phyloP scores from a whole-genome alignment of 2,888 invertebrate genomes.

The Tenthredo notha region DNA sequence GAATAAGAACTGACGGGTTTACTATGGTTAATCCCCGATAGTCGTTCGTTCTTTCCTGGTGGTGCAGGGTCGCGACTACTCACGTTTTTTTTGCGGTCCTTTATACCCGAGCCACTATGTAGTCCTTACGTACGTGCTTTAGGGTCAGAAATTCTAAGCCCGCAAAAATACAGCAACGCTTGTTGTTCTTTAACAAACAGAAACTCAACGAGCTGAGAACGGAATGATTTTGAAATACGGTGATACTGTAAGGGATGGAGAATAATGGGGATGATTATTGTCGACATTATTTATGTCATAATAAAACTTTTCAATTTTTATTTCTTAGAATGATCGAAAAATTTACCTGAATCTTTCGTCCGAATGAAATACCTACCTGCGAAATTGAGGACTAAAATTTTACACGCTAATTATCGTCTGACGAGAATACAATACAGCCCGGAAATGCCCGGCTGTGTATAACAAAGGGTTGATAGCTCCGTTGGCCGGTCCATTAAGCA shows the following conservation, averaged over 20 bases:
- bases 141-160: not conserved
- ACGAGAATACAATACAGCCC: not conserved
- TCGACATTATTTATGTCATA: too few species aligned
- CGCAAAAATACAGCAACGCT: not conserved
- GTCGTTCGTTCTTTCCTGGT: slow-evolving; percentile 14
- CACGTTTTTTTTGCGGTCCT: not conserved
- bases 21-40: slow-evolving; percentile 46
- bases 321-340: too few species aligned
- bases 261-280: not conserved
- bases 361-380: too few species aligned
- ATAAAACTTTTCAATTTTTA: too few species aligned
- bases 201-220: not conserved
- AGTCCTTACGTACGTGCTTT: not conserved
- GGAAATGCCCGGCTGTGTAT: not conserved
- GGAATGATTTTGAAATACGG: not conserved
- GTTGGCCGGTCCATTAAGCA: slow-evolving; percentile 39
- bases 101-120: not conserved
- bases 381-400: not conserved
- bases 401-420: not conserved
- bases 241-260: not conserved
- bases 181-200: not conserved
- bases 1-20: slow-evolving; percentile 55
- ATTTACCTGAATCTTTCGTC: too few species aligned
- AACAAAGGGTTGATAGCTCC: slow-evolving; percentile 35
- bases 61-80: not conserved